Conservation (phyloP, 2,888 invertebrate genomes). For the Dynastes tityus region DNA sequence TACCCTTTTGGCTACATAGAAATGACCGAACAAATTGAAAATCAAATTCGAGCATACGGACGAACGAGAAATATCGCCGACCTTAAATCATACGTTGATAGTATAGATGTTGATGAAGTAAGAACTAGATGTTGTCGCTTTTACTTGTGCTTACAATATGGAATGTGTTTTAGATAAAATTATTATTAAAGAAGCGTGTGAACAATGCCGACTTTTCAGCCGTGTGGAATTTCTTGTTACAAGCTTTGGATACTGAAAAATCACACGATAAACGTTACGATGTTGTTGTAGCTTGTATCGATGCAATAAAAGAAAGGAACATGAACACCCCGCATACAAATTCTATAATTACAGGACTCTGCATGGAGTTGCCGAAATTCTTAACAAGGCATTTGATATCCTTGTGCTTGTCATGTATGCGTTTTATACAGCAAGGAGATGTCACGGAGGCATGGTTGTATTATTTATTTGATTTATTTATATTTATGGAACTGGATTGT, state of each 20-base stretch:
- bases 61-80: constrained; percentile 29
- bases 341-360: constrained; percentile 72
- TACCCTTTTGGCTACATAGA: neutral
- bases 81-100: constrained; percentile 21
- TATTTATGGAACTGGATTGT: too few species aligned
- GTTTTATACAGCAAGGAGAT: constrained; percentile 72
- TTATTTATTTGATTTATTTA: neutral
- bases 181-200: constrained; percentile 26
- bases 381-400: constrained; percentile 72
- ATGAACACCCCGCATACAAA: constrained; percentile 67
- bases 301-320: constrained; percentile 62
- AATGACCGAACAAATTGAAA: constrained; percentile 24
- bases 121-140: neutral
- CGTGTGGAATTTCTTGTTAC: constrained; percentile 65
- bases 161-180: constrained; percentile 22
- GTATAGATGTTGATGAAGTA: constrained; percentile 33
- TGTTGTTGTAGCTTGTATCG: constrained; percentile 61
- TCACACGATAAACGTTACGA: constrained; percentile 63
- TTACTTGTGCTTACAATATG: constrained; percentile 6
- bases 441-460: constrained; percentile 71
- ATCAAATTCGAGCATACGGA: constrained; percentile 3
- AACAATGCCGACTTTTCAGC: constrained; percentile 60
- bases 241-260: constrained; percentile 60
- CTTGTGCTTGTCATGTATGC: constrained; percentile 74
- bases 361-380: constrained; percentile 72